Conservation (phyloP, 2,888 invertebrate species). For the Pemphredon lugubris region DNA sequence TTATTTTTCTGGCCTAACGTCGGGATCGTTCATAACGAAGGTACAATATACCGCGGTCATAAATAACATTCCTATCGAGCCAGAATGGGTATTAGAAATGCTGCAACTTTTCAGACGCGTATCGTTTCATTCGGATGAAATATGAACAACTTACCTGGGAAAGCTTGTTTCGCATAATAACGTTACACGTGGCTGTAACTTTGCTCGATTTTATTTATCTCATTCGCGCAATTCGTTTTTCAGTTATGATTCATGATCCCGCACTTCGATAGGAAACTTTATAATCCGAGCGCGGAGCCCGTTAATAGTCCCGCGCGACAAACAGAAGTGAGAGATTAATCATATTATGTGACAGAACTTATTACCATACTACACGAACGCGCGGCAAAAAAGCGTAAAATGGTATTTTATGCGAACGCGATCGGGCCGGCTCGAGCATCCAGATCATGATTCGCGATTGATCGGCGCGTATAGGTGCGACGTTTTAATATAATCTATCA, state of each 20-base stretch:
- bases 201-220: conserved; percentile 47
- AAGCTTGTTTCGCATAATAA: conserved; percentile 47
- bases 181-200: conserved; percentile 47
- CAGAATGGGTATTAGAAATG: too few relatives aligned
- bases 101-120: conserved; percentile 3
- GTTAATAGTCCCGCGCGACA: conserved; percentile 37
- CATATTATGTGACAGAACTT: conserved; percentile 37
- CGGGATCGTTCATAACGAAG: too few relatives aligned
- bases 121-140: conserved; percentile 38
- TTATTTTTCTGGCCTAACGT: too few relatives aligned
- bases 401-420: background rate
- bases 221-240: conserved; percentile 14
- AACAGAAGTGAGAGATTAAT: conserved; percentile 40
- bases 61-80: too few relatives aligned
- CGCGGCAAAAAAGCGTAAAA: conserved; percentile 29
- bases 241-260: conserved; percentile 40
- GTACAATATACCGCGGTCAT: too few relatives aligned
- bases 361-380: conserved; percentile 44
- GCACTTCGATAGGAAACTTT: conserved; percentile 29
- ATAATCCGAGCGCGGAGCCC: background rate
- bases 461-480: background rate
- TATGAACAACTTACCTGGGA: conserved; percentile 44
- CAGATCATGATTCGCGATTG: background rate
- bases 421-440: background rate
- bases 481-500: conserved; percentile 16